phyloP scores from a whole-genome alignment of 2,797 vertebrate species.

The Pseudomugil tenellus region DNA sequence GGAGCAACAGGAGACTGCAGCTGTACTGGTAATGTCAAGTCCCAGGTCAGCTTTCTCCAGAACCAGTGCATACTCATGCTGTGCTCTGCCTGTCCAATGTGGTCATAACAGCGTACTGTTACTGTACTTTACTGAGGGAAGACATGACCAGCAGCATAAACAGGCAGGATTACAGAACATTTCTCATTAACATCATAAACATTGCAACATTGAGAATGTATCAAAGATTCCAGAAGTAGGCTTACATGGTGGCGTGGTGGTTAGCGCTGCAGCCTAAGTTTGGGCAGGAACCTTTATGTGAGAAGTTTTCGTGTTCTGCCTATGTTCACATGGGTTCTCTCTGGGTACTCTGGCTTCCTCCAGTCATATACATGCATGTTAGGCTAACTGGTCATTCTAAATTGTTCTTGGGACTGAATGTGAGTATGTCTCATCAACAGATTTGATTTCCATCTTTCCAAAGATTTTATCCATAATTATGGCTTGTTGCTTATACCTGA shows the following conservation, averaged over 20 bases:
- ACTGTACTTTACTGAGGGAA: slow-evolving; percentile 61
- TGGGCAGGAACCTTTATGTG: too few relatives aligned
- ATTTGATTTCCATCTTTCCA: neutral
- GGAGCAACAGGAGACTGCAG: slow-evolving; percentile 59
- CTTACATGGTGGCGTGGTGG: too few relatives aligned
- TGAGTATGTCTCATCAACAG: neutral
- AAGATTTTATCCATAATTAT: neutral
- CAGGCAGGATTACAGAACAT: slow-evolving; percentile 55
- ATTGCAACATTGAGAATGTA: slow-evolving; percentile 6
- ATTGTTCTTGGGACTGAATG: too few relatives aligned
- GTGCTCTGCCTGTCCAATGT: slow-evolving; percentile 54
- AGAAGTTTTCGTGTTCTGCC: too few relatives aligned
- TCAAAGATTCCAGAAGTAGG: slow-evolving; percentile 9
- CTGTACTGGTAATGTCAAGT: slow-evolving; percentile 72
- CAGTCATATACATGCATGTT: too few relatives aligned
- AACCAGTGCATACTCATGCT: slow-evolving; percentile 70
- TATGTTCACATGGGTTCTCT: too few relatives aligned
- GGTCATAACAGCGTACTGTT: slow-evolving; percentile 65
- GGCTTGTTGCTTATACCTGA: neutral
- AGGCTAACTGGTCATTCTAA: too few relatives aligned
- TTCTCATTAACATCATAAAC: slow-evolving; percentile 59
- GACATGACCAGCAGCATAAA: slow-evolving; percentile 40
- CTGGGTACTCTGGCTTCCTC: too few relatives aligned
- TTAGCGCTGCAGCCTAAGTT: too few relatives aligned
- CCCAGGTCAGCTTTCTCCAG: slow-evolving; percentile 71